Evolutionary conservation across 2,888 invertebrate genomes (phyloP).

Genomic region (Epicampocera succincta): DNA sequence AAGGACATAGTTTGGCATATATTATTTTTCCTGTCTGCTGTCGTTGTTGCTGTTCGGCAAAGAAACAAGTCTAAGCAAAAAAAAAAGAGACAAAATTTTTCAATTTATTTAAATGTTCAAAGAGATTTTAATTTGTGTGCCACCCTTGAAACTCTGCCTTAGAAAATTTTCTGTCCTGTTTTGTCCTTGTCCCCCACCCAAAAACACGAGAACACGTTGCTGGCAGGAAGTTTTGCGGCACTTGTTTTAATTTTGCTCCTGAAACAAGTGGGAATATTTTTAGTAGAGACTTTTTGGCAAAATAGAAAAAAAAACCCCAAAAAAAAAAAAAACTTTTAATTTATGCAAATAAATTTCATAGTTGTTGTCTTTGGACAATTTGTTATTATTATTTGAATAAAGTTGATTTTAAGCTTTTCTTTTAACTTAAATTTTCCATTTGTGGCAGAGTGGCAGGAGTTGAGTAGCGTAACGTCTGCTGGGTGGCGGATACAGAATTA

Average conservation of each 20-base stretch:
- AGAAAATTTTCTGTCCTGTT: neutral
- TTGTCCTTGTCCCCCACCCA: constrained; percentile 2
- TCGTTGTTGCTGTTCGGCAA: neutral
- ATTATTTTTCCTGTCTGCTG: constrained; percentile 24
- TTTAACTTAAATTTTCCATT: constrained; percentile 10
- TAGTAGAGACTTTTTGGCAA: constrained; percentile 1
- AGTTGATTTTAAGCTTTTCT: constrained; percentile 52
- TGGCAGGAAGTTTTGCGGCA: constrained; percentile 18
- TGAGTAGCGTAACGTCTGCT: neutral
- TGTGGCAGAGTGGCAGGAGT: neutral
- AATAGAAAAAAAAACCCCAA: neutral
- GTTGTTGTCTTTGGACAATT: constrained; percentile 50
- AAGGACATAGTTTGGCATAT: constrained; percentile 47
- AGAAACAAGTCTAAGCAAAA: constrained; percentile 31
- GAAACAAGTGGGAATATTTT: constrained; percentile 39
- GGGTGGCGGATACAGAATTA: neutral
- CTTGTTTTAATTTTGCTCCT: constrained; percentile 21
- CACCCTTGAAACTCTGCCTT: constrained; percentile 14
- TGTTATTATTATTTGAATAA: constrained; percentile 55
- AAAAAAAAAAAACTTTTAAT: constrained; percentile 58
- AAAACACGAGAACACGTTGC: constrained; percentile 5
- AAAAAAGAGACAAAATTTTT: too few relatives aligned
- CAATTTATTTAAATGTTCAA: constrained; percentile 59
- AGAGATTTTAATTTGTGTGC: constrained; percentile 53
- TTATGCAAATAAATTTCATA: constrained; percentile 63